These are phyloP conservation scores for Cantharis rufa DNA, from an alignment of 2,888 invertebrate species.

Conservation along the genomic window DNA sequence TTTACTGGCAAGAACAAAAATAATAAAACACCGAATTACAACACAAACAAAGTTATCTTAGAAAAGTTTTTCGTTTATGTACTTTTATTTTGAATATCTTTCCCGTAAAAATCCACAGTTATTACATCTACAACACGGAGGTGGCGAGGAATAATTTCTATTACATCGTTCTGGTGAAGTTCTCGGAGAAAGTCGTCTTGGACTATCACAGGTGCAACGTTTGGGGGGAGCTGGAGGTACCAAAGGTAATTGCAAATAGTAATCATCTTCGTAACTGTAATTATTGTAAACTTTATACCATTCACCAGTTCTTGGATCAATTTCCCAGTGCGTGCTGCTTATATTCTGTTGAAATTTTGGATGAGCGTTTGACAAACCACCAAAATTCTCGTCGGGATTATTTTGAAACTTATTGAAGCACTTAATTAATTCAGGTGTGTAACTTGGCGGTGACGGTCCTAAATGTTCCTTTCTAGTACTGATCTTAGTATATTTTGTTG, in stretches of 20 bases:
- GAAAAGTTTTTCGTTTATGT: background rate
- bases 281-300: conserved; percentile 43
- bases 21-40: background rate
- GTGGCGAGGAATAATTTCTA: background rate
- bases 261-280: conserved; percentile 1
- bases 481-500: background rate
- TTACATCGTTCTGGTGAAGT: background rate
- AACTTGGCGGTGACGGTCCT: background rate
- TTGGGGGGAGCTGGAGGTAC: background rate
- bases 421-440: background rate
- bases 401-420: background rate
- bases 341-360: background rate
- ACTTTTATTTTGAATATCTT: background rate
- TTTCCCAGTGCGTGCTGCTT: conserved; percentile 37
- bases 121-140: conserved; percentile 4
- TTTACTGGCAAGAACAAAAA: background rate
- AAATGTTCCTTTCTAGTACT: conserved; percentile 24
- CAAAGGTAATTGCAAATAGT: background rate
- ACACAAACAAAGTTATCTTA: background rate
- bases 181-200: background rate
- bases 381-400: background rate
- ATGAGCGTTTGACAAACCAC: too few species aligned
- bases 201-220: conserved; percentile 2
- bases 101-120: conserved; percentile 7
- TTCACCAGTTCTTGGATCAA: conserved; percentile 43